These are phyloP conservation scores for Styela plicata DNA, from an alignment of 23 tunicate genomes.

Conservation along the genomic window DNA sequence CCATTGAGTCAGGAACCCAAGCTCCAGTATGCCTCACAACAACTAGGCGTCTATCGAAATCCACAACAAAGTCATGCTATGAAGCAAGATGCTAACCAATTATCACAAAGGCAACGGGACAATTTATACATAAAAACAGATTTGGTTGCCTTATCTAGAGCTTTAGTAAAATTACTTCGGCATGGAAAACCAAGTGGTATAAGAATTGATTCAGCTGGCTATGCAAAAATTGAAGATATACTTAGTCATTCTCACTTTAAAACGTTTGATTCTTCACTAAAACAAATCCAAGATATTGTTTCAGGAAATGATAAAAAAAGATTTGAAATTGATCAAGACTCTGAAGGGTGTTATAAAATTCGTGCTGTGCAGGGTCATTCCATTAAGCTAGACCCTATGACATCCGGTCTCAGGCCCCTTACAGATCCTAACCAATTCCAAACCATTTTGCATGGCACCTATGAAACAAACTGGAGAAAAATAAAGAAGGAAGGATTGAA, in stretches of 20 bases:
- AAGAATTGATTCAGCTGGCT: slow-evolving; percentile 23
- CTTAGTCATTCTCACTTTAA: slow-evolving; percentile 5
- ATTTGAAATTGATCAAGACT: slow-evolving; percentile 23
- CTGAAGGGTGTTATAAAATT: slow-evolving; percentile 17
- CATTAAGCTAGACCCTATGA: slow-evolving; percentile 8
- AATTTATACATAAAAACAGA: background rate
- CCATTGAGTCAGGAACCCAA: background rate
- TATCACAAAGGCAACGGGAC: background rate
- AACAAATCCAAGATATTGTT: slow-evolving; percentile 31
- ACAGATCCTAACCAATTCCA: slow-evolving; percentile 35
- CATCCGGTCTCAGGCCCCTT: slow-evolving; percentile 24
- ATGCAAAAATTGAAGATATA: slow-evolving; percentile 10
- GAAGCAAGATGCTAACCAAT: background rate
- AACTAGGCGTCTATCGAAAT: background rate
- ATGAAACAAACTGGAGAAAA: slow-evolving; percentile 39
- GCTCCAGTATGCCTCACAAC: background rate
- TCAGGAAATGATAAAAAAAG: slow-evolving; percentile 40
- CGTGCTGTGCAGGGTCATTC: slow-evolving; percentile 66
- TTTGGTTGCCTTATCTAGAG: slow-evolving; percentile 42
- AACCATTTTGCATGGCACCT: slow-evolving; percentile 58
- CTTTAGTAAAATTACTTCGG: slow-evolving; percentile 42
- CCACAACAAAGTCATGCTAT: background rate
- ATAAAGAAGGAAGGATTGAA: slow-evolving; percentile 58
- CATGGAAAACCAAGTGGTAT: slow-evolving; percentile 45
- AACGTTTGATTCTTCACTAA: background rate